These are phyloP conservation scores for Calyptommatus sinebrachiatus DNA, from an alignment of 2,113 vertebrate species.

Conservation along the genomic window DNA sequence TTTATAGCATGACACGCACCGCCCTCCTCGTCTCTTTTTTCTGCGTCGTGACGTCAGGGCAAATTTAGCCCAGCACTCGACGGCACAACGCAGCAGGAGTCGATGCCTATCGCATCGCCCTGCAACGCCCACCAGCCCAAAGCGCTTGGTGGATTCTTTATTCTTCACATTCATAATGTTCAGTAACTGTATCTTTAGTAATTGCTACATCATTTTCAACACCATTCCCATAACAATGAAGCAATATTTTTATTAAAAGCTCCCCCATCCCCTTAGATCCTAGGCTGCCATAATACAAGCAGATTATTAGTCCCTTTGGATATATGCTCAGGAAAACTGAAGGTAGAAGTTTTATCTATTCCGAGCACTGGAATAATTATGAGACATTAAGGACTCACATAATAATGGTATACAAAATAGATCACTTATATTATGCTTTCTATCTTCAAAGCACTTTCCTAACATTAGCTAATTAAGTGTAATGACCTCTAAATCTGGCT, in stretches of 20 bases:
- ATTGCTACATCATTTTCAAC: not conserved
- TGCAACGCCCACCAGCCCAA: too few relatives aligned
- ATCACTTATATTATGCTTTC: conserved; percentile 1
- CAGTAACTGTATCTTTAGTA: not conserved
- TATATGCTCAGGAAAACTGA: not conserved
- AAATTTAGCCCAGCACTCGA: too few relatives aligned
- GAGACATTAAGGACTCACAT: not conserved
- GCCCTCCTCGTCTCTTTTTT: too few relatives aligned
- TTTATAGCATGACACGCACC: too few relatives aligned
- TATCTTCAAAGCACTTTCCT: conserved; percentile 10
- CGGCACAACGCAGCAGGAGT: too few relatives aligned
- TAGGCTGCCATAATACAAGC: not conserved
- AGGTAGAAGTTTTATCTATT: not conserved
- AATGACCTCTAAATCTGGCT: conserved; percentile 28
- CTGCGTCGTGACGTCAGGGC: too few relatives aligned
- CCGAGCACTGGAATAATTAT: not conserved
- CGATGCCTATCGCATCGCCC: too few relatives aligned
- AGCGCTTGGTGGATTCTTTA: too few relatives aligned
- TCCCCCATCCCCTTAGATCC: not conserved
- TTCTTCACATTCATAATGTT: not conserved
- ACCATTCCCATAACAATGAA: not conserved
- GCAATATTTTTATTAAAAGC: not conserved
- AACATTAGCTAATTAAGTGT: conserved; percentile 27
- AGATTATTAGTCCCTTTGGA: accelerated
- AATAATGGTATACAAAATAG: not conserved